These are phyloP conservation scores for Odontesthes bonariensis DNA, from an alignment of 2,113 vertebrate genomes.

Conservation along the genomic window DNA sequence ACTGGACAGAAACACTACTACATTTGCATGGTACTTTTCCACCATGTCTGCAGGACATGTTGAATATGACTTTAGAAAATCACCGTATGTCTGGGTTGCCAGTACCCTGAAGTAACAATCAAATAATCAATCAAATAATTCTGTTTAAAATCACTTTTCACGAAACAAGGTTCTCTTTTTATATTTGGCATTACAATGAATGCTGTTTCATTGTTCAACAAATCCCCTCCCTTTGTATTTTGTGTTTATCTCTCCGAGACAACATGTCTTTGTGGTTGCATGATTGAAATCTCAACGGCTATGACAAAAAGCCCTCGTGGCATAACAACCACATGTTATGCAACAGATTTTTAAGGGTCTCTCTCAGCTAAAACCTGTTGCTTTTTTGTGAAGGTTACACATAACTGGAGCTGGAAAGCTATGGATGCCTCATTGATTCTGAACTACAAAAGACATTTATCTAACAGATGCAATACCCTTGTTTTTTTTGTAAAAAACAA, in stretches of 20 bases:
- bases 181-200: not conserved
- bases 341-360: not conserved
- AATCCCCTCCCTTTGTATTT: not conserved
- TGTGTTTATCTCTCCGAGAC: not conserved
- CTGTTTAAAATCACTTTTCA: not conserved
- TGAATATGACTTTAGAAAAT: no score
- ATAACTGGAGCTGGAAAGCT: constrained; percentile 5
- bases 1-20: no score
- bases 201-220: not conserved
- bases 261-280: not conserved
- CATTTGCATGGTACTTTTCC: no score
- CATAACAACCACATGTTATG: not conserved
- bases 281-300: not conserved
- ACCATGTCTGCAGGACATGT: no score
- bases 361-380: not conserved
- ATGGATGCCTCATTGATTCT: constrained; percentile 28
- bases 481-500: constrained; percentile 8
- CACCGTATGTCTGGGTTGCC: not conserved
- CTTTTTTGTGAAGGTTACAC: constrained; percentile 7
- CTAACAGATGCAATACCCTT: constrained; percentile 18
- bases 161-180: not conserved
- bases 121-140: not conserved
- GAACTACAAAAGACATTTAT: constrained; percentile 13
- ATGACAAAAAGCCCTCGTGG: not conserved
- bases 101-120: not conserved